Conservation (phyloP, 2,888 invertebrate species). For the Nephrotoma guestfalica region DNA sequence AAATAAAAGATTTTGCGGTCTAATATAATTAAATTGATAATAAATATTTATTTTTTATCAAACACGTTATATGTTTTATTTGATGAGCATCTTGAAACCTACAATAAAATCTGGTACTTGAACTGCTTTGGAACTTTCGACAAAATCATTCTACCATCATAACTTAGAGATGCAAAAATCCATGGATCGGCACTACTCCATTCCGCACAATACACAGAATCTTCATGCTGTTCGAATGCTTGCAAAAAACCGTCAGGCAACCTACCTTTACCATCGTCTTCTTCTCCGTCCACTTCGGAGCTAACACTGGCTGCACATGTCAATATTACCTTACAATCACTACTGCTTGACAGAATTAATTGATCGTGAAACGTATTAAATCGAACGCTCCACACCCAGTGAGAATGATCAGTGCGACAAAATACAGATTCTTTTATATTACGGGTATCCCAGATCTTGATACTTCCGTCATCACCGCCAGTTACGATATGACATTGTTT, state of each 20-base stretch:
- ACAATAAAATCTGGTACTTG: slow-evolving; percentile 84
- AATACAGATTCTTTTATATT: slow-evolving; percentile 65
- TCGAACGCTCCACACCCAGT: slow-evolving; percentile 89
- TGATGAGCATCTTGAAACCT: slow-evolving; percentile 18
- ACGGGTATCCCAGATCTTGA: slow-evolving; percentile 93
- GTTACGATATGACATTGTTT: slow-evolving; percentile 87
- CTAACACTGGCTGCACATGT: slow-evolving; percentile 79
- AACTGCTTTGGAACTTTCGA: slow-evolving; percentile 86
- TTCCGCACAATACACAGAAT: slow-evolving; percentile 92
- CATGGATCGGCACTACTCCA: slow-evolving; percentile 98
- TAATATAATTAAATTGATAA: background rate
- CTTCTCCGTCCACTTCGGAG: slow-evolving; percentile 49
- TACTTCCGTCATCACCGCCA: slow-evolving; percentile 89
- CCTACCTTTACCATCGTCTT: slow-evolving; percentile 26
- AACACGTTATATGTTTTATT: background rate
- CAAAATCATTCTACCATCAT: slow-evolving; percentile 88
- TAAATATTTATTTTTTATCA: background rate
- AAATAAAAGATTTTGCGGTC: background rate
- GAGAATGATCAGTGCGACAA: slow-evolving; percentile 69
- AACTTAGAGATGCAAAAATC: slow-evolving; percentile 97
- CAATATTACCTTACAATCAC: slow-evolving; percentile 83
- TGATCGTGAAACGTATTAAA: slow-evolving; percentile 98
- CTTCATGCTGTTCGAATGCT: slow-evolving; percentile 93
- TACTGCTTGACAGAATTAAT: slow-evolving; percentile 81
- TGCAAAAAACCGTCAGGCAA: slow-evolving; percentile 74